Base-by-base conservation (phyloP, 1,140 invertebrate genomes). In the Drosophila repletoides region DNA sequence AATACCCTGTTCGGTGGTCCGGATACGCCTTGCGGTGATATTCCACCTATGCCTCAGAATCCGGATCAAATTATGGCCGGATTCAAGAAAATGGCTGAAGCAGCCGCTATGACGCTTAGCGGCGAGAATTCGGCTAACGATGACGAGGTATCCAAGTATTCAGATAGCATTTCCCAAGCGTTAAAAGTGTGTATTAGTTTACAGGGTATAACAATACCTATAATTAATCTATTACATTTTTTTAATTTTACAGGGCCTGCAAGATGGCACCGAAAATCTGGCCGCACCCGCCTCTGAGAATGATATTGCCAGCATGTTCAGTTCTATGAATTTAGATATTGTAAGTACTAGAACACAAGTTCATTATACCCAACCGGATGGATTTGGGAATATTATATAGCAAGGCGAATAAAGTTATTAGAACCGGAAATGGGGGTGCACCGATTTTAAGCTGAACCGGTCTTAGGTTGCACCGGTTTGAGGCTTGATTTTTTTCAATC, bases 291-390 rank as follows among this genome's bases (percentile, higher is more conserved):
- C 92, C 31, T 88, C 88, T 2, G 91, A 92, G 52, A 88, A 90
- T 48, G 91, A 92, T 58, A 83, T 92, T 15, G 76, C 91, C 48
- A 91, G 86, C 45, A 91, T 92, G 91, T 92, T 92, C 53, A 72
- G 88, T n/a, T 88, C 79, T 6, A 36, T 90, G 3, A 87, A 81
- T 64, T 60, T 89, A 17, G 77, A 88, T 33, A 80, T 64, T 19
- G 79, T 86, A 66, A 65, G 81, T 70, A 36, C 21, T n/a, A n/a
- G n/a, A n/a, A n/a, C n/a, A n/a, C n/a, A n/a, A n/a, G n/a, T n/a
- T n/a, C n/a, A n/a, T n/a, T n/a, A n/a, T n/a, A n/a, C n/a, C n/a
- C n/a, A n/a, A n/a, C n/a, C n/a, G n/a, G n/a, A n/a, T n/a, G n/a
- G n/a, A n/a, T n/a, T n/a, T n/a, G n/a, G n/a, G n/a, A n/a, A n/a